A percentile compares a stretch with the other conserved stretches of the same genome.
These are phyloP conservation scores for Psilopogon haemacephalus DNA, from an alignment of 2,113 vertebrate species.

Conservation along the genomic window DNA sequence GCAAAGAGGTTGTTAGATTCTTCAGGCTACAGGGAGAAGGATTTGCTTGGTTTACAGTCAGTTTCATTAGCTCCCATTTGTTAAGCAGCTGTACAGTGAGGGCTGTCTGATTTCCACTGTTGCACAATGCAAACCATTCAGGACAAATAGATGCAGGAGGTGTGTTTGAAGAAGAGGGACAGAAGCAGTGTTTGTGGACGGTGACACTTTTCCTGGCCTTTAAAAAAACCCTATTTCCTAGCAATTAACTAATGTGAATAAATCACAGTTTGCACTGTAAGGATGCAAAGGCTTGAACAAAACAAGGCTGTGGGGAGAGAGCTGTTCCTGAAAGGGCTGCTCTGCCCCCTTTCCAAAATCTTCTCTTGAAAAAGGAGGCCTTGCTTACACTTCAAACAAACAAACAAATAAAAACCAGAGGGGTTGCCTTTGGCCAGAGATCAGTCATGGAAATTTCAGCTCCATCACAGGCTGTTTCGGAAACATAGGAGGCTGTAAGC, in stretches of 20 bases:
- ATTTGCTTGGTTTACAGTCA: neutral
- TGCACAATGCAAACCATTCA: neutral
- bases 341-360: neutral
- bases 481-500: conserved; percentile 10
- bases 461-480: conserved; percentile 35
- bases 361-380: neutral
- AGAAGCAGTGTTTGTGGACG: neutral
- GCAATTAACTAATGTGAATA: neutral
- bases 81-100: neutral
- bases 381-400: neutral
- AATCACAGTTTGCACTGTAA: neutral
- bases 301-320: neutral
- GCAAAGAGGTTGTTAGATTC: neutral
- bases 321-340: neutral
- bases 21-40: neutral
- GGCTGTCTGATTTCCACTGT: neutral
- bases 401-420: neutral
- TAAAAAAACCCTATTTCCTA: neutral
- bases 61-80: neutral
- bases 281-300: neutral
- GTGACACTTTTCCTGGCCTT: neutral
- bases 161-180: neutral
- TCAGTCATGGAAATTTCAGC: conserved; percentile 5
- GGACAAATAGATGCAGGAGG: neutral
- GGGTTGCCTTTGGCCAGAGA: conserved; percentile 23